These are phyloP conservation scores for Campoplex nolae DNA, from an alignment of 2,888 invertebrate genomes.

Conservation along the genomic window DNA sequence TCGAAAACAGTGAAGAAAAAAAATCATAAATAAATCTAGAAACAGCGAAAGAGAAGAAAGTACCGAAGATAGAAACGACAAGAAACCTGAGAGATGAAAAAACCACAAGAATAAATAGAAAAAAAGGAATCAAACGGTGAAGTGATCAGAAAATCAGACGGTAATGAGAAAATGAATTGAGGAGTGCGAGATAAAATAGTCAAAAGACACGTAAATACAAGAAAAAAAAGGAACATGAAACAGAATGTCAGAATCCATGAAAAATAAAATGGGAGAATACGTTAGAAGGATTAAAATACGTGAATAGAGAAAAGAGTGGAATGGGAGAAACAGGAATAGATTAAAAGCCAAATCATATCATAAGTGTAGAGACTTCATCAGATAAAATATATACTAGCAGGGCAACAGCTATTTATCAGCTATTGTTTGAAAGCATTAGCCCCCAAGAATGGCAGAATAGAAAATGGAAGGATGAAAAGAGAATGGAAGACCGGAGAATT, in stretches of 20 bases:
- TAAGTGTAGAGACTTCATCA: constrained; percentile 24
- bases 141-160: no score
- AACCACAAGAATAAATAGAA: no score
- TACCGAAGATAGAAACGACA: not conserved
- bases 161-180: no score
- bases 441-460: constrained; percentile 17
- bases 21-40: not conserved
- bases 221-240: not conserved
- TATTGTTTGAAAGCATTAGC: constrained; percentile 68
- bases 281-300: not conserved
- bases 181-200: no score
- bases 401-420: constrained; percentile 70
- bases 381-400: not conserved
- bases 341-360: constrained; percentile 7
- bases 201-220: not conserved
- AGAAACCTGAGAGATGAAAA: not conserved
- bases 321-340: not conserved
- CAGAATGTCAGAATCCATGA: no score
- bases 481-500: constrained; percentile 1
- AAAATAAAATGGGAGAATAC: no score
- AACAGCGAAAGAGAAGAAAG: not conserved
- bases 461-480: not conserved
- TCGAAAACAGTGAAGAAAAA: not conserved
- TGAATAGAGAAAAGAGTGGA: not conserved
- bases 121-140: no score